Conservation (phyloP, 2,797 vertebrate genomes). For the Eulemur albifrons region DNA sequence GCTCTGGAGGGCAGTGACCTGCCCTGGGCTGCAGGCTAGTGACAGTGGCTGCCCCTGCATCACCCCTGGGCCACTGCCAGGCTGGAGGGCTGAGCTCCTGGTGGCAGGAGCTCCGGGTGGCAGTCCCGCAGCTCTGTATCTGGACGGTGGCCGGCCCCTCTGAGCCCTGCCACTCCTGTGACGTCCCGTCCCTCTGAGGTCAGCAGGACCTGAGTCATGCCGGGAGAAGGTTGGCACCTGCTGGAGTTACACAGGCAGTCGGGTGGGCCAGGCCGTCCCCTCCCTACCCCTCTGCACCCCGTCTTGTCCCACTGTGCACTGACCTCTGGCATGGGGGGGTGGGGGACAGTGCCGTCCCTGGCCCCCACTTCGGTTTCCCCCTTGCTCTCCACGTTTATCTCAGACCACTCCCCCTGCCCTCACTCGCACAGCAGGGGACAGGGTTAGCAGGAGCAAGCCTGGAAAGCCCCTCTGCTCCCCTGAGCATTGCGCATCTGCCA, state of each 20-base stretch:
- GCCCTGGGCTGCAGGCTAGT: background rate
- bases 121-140: too few species aligned
- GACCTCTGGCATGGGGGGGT: background rate
- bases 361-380: background rate
- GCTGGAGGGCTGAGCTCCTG: background rate
- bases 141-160: background rate
- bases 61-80: background rate
- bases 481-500: background rate
- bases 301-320: accelerated
- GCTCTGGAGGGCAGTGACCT: background rate
- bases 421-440: background rate
- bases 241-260: background rate
- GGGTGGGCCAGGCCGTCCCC: background rate
- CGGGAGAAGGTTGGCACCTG: background rate
- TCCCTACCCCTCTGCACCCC: too few species aligned
- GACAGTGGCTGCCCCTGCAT: background rate
- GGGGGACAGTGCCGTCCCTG: background rate
- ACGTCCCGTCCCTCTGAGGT: background rate
- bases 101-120: background rate
- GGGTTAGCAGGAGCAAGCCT: background rate
- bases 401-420: accelerated
- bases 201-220: background rate
- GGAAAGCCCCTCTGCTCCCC: background rate
- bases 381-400: background rate
- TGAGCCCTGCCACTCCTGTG: background rate